phyloP scores from a whole-genome alignment of 30 jellyfish, hydroid and myxozoan genomes.

The Mastigias papua region DNA sequence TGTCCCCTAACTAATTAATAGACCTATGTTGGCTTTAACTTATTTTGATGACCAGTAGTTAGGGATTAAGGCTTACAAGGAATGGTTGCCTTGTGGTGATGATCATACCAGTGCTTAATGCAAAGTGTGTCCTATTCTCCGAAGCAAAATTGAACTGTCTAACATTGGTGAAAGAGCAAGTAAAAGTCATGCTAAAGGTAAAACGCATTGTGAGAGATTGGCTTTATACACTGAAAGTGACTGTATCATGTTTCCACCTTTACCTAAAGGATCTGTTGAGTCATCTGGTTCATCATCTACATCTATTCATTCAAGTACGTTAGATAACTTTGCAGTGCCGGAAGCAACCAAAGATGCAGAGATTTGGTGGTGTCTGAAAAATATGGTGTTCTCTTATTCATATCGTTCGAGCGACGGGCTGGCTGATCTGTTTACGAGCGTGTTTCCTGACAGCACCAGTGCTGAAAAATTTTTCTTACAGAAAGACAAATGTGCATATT shows the following conservation, averaged over 20 bases:
- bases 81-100: background rate
- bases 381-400: background rate
- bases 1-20: background rate
- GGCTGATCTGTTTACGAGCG: background rate
- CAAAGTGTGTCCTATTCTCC: background rate
- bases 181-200: background rate
- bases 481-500: background rate
- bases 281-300: background rate
- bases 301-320: background rate
- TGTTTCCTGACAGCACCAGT: background rate
- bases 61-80: background rate
- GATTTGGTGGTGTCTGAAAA: background rate
- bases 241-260: background rate
- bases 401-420: background rate
- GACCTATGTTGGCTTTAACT: background rate
- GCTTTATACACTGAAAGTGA: background rate
- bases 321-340: background rate
- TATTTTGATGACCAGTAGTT: background rate
- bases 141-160: background rate
- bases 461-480: background rate
- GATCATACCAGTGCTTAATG: no score
- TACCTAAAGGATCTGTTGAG: background rate
- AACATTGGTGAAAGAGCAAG: background rate
- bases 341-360: background rate
- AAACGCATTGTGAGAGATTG: background rate